Base-by-base conservation (phyloP, 35 echinoderm and acorn worm species). In the Ophiothrix spiculata region DNA sequence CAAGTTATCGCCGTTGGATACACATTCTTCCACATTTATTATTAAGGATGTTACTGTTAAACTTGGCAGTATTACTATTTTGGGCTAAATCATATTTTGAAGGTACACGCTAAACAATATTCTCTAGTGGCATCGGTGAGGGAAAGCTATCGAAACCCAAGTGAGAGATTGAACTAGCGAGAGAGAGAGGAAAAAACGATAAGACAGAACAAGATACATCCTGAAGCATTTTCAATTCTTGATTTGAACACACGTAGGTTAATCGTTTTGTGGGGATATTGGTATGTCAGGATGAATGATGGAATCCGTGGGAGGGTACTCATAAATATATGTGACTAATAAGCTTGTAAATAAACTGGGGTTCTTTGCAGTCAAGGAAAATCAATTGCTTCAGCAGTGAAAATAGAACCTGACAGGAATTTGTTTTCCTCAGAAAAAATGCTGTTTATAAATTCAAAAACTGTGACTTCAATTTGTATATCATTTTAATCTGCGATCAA, bases 231-330 rank as follows among this genome's bases (percentile, higher is more conserved):
- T 69, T 69, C 8, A 69, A 69, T 69, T 69, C 60, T 69, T 1
- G 60, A 69, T 69, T 69, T 69, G 60, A 4, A 25, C 60, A 69
- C 60, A 28, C 25, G 60, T 25, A n/a, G 60, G 60, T 69, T 69
- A 69, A 69, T 69, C 60, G 60, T 69, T 69, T 69, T 69, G 60
- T 69, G 60, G 60, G 60, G 60, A 69, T 69, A 69, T 69, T 69
- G 60, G 60, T 12, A 69, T 69, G 60, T 69, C 60, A 69, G 8
- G 23, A 69, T 25, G 60, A 69, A 69, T 69, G 60, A 69, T 69
- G 60, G 29, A 69, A 69, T 25, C 60, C 3, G 29, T 4, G 60
- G 29, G 23, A 25, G 25, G 42, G 42, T 10, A n/a, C n/a, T n/a
- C n/a, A n/a, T n/a, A n/a, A n/a, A n/a, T n/a, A n/a, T n/a, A n/a